Percentiles rank a stretch among this genome's conserved stretches.
phyloP scores from a whole-genome alignment of 2,888 invertebrate species.

The Lapara coniferarum region DNA sequence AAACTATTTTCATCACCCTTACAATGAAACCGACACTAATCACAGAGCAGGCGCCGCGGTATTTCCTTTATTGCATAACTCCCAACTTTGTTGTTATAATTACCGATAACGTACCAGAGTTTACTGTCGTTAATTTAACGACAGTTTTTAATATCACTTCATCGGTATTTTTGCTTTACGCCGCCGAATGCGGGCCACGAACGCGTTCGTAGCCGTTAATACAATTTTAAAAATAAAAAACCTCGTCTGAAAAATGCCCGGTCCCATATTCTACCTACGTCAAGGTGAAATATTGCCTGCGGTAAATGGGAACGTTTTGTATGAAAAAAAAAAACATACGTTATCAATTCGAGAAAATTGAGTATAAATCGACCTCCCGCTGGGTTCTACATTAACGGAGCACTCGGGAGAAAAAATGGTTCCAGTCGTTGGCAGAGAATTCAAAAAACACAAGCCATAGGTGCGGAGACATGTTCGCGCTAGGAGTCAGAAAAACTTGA shows the following conservation, averaged over 20 bases:
- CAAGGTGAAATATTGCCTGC: constrained; percentile 45
- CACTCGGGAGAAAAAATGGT: constrained; percentile 3
- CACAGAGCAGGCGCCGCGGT: constrained; percentile 1
- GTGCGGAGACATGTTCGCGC: neutral
- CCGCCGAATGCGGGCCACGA: constrained; percentile 1
- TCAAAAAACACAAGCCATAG: neutral
- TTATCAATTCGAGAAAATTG: constrained; percentile 44
- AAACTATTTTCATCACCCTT: constrained; percentile 11
- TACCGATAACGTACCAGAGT: constrained; percentile 10
- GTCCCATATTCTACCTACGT: constrained; percentile 50
- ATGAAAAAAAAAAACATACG: constrained; percentile 42
- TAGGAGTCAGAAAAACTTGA: neutral
- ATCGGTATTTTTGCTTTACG: constrained; percentile 18
- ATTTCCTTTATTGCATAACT: constrained; percentile 16
- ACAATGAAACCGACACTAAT: constrained; percentile 5
- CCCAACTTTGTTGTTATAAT: constrained; percentile 7
- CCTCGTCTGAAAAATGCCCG: constrained; percentile 48
- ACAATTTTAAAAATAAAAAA: constrained; percentile 40
- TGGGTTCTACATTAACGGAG: constrained; percentile 32
- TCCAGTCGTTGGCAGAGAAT: constrained; percentile 1
- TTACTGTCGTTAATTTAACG: constrained; percentile 11
- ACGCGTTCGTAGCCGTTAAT: constrained; percentile 34
- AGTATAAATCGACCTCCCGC: constrained; percentile 51
- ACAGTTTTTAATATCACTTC: constrained; percentile 13
- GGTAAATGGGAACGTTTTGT: constrained; percentile 31